Evolutionary conservation across 2,113 vertebrate species (phyloP).

Genomic region (Misgurnus mizolepis): DNA sequence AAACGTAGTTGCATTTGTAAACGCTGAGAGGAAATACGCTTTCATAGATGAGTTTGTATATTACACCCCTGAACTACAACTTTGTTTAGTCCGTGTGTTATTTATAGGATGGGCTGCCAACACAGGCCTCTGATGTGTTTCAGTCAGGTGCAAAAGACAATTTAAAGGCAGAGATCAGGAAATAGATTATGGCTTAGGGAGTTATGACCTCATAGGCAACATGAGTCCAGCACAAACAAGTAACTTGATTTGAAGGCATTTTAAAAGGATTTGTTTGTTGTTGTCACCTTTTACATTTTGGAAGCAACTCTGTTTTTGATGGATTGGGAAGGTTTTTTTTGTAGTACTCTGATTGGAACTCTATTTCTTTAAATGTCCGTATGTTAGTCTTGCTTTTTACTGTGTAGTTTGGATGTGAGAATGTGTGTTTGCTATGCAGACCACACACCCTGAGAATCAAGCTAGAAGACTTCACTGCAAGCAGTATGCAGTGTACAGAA

Average conservation of each 20-base stretch:
- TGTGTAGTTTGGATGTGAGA: too few relatives aligned
- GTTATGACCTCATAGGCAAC: slow-evolving; percentile 39
- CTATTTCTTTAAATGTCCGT: too few relatives aligned
- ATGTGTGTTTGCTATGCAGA: too few relatives aligned
- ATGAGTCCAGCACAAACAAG: slow-evolving; percentile 31
- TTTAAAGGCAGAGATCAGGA: slow-evolving; percentile 46
- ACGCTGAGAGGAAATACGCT: too few relatives aligned
- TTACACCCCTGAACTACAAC: slow-evolving; percentile 1
- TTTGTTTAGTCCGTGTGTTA: slow-evolving; percentile 30
- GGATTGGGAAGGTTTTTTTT: neutral
- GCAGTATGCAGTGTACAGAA: too few relatives aligned
- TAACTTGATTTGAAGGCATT: slow-evolving; percentile 41
- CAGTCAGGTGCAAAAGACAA: slow-evolving; percentile 50
- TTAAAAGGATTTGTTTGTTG: neutral
- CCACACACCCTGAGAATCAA: too few relatives aligned
- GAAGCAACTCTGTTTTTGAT: neutral
- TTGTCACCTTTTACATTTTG: neutral
- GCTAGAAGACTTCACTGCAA: too few relatives aligned
- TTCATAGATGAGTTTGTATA: neutral
- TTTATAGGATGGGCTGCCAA: slow-evolving; percentile 34
- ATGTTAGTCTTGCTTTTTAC: too few relatives aligned
- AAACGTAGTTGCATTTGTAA: neutral
- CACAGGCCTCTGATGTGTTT: slow-evolving; percentile 38
- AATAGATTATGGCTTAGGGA: slow-evolving; percentile 39
- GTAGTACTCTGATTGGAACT: too few relatives aligned